Conservation (phyloP, 2,797 vertebrate species). For the Brachymystax lenok region DNA sequence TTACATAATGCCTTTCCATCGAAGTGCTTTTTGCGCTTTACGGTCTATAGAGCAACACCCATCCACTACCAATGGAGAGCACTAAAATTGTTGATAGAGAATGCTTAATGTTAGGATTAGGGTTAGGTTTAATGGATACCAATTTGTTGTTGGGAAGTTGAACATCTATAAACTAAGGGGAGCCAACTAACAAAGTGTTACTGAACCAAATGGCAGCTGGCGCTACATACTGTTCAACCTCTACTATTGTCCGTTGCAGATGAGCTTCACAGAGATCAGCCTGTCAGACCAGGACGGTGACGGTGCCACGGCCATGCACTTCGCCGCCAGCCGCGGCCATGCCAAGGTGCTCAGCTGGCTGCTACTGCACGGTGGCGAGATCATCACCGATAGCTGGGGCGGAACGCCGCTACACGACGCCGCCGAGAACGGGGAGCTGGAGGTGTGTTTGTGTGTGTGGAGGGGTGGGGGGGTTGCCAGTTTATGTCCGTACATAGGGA, state of each 20-base stretch:
- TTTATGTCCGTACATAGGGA: background rate
- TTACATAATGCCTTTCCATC: no score
- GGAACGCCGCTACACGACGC: constrained; percentile 93
- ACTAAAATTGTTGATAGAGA: no score
- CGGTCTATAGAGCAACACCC: no score
- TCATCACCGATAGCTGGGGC: constrained; percentile 86
- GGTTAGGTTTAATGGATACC: no score
- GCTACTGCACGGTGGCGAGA: constrained; percentile 93
- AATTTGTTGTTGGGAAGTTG: no score
- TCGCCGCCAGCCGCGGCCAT: constrained; percentile 92
- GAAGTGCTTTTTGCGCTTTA: no score
- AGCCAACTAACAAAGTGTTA: no score
- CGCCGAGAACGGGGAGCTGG: constrained; percentile 93
- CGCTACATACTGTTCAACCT: background rate
- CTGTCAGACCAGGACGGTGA: constrained; percentile 85
- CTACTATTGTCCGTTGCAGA: constrained; percentile 64
- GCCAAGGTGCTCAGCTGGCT: constrained; percentile 97
- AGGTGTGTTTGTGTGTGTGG: constrained; percentile 70
- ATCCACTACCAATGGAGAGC: no score
- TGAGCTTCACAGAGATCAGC: constrained; percentile 88
- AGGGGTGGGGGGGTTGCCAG: background rate
- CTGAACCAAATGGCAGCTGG: no score
- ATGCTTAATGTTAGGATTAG: no score
- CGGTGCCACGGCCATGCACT: constrained; percentile 96
- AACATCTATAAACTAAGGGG: no score